Evolutionary conservation across 2,797 vertebrate genomes (phyloP), one percentile per base, ranked within the genome.

Genomic region (Poecilia velifera): DNA sequence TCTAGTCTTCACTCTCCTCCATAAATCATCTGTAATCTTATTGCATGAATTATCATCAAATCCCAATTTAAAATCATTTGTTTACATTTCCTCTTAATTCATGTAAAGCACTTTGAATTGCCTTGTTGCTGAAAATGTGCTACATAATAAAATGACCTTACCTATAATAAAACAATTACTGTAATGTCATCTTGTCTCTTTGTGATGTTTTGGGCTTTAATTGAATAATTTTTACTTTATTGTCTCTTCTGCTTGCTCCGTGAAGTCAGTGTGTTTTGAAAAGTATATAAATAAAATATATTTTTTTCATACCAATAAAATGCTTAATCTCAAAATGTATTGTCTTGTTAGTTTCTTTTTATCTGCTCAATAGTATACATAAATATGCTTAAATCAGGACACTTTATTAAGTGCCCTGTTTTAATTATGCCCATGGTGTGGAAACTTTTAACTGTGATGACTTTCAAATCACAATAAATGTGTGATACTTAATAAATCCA

Each of bases 261-360:
- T 70, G 12, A 70, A 43, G 22, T 46, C 2, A 71, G 25, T n/a
- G 10, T 71, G 68, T 46, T 14, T 71, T 45, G 22, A 45, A 28
- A 46, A 14, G 1, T 14, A 41, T 12, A 41, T 9, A 25, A 70
- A 70, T 70, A 43, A 43, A 41, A 39, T 14, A 0, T 14, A 6
- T 43, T 43, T 70, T 70, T 62, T 76, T 45, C 7, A 62, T 39
- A 3, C 0, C 25, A 75, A 84, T 45, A 55, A 45, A 85, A 55
- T 8, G 25, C 2, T 70, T 76, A 2, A 71, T 57, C 51, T 5
- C 3, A 77, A 75, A 6, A 18, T 28, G 7, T 78, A 12, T 78
- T 28, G 20, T 12, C n/a, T 28, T 39, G 3, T 8, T 20, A 22
- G 22, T 75, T 62, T 51, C 18, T 51, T 22, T 51, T 8, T 2